These are phyloP conservation scores for Atractosteus spatula DNA, from an alignment of 2,113 vertebrate genomes.

Conservation along the genomic window DNA sequence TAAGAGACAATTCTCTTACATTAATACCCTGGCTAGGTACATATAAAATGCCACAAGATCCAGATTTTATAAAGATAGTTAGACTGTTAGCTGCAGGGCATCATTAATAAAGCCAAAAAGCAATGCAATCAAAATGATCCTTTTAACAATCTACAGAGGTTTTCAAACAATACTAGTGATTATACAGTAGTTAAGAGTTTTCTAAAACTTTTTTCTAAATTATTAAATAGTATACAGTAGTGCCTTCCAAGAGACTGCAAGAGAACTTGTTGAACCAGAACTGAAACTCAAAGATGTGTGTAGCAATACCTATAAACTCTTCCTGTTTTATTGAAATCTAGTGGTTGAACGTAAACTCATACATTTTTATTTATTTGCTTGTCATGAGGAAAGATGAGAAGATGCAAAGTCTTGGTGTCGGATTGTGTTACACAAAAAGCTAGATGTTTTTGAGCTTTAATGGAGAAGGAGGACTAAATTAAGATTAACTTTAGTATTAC, in stretches of 20 bases:
- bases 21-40: background rate
- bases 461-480: too few species aligned
- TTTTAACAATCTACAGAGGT: background rate
- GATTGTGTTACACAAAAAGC: too few species aligned
- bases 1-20: background rate
- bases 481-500: too few species aligned
- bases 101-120: background rate
- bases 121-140: background rate
- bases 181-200: background rate
- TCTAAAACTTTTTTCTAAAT: background rate
- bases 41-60: background rate
- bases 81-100: background rate
- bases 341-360: too few species aligned
- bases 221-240: background rate
- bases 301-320: too few species aligned
- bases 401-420: too few species aligned
- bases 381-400: too few species aligned
- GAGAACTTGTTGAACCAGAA: background rate
- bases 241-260: too few species aligned
- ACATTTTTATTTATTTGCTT: too few species aligned
- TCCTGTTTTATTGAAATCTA: too few species aligned
- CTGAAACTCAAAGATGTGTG: too few species aligned
- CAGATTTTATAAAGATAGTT: background rate
- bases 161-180: background rate
- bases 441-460: too few species aligned